Evolutionary conservation across 2,113 vertebrate species (phyloP).

Genomic region (Poeciliopsis retropinna): DNA sequence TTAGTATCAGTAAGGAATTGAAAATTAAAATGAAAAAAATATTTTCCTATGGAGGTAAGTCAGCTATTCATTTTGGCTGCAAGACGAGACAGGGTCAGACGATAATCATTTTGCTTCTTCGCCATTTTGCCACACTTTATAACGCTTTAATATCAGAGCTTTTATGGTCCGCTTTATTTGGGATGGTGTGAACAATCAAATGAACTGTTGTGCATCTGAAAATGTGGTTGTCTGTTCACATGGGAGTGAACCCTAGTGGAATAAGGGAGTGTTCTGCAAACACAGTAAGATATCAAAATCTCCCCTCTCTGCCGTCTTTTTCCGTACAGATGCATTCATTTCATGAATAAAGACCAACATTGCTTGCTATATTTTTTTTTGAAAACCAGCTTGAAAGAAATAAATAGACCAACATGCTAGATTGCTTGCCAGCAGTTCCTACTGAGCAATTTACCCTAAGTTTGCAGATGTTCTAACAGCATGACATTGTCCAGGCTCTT

Average conservation of each 20-base stretch:
- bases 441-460: not conserved
- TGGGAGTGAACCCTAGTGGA: not conserved
- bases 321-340: not conserved
- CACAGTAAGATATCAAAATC: not conserved
- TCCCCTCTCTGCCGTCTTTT: not conserved
- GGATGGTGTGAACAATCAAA: not conserved
- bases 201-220: not conserved
- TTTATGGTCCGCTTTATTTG: not conserved
- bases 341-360: not conserved
- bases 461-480: not conserved
- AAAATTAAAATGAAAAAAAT: no score
- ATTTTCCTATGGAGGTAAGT: no score
- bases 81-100: not conserved
- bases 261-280: not conserved
- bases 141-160: constrained; percentile 1
- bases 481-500: not conserved
- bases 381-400: no score
- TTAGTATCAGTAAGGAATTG: not conserved
- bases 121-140: not conserved
- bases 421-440: not conserved
- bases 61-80: not conserved
- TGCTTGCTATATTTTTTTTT: no score
- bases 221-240: not conserved
- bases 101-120: not conserved
- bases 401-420: no score